Base-by-base conservation (phyloP, 2,113 vertebrate genomes). In the Strigops habroptila region DNA sequence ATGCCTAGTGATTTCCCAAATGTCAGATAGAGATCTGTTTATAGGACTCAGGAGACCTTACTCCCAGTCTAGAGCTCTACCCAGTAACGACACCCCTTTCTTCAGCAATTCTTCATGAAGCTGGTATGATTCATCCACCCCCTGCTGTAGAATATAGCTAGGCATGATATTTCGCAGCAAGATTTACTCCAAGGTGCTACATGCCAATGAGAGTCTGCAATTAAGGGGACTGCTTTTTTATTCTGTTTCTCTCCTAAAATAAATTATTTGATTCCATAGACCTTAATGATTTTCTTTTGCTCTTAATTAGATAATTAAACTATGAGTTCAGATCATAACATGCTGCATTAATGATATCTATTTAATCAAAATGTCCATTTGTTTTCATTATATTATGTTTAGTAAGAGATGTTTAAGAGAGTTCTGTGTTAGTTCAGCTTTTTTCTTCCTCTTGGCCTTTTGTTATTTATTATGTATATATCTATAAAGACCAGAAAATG, bases 261-360 rank as follows among this genome's bases (percentile, higher is more conserved):
- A 59, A 97, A 89, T 93, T 91, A 94, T 97, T 95, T 97, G 63
- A 82, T 96, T 86, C 85, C 14, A 18, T 68, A 90, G 87, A 94
- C 88, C 87, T 94, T 96, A 97, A 97, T 95, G 94, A 94, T 96
- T 96, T 97, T 97, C 96, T 90, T 96, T 94, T 96, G 75, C 57
- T 91, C 65, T 95, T 97, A 97, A 97, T 97, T 97, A 97, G 94
- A 94, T 96, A 97, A 97, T 97, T 97, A 97, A 97, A 90, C 91
- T 63, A 91, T 76, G 71, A 92, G 77, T 94, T 97, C 82, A 96
- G 93, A 97, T 97, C 94, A 97, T 96, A 98, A 96, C 91, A 96
- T 95, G 62, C 75, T 95, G 96, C 85, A 86, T 64, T 97, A 97
- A 97, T 96, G 88, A 93, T 95, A 97, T 69, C 60, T 83, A 87